A percentile compares a stretch with the other conserved stretches of the same genome.
Evolutionary conservation across 1,140 invertebrate species (phyloP).

Genomic region (Ephestia elutella): DNA sequence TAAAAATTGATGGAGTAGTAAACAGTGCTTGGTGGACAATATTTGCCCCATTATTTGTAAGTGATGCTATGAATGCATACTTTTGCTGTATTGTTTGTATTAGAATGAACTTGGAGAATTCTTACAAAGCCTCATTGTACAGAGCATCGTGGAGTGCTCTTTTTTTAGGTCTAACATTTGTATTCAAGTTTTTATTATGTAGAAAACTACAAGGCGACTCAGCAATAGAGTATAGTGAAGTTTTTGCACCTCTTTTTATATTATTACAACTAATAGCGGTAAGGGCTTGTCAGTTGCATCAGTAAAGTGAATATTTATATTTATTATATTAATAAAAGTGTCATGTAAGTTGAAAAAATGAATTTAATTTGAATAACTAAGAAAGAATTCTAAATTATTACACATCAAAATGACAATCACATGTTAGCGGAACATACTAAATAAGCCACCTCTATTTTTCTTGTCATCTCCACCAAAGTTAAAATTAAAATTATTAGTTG

Average conservation of each 20-base stretch:
- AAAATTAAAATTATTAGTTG: constrained; percentile 51
- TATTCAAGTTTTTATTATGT: constrained; percentile 94
- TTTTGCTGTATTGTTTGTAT: constrained; percentile 96
- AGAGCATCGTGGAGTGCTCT: constrained; percentile 90
- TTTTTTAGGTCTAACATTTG: constrained; percentile 88
- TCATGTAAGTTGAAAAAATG: not conserved
- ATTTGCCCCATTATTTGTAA: constrained; percentile 92
- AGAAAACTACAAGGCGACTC: constrained; percentile 88
- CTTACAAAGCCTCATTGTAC: constrained; percentile 85
- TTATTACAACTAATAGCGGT: constrained; percentile 92
- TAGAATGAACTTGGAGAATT: constrained; percentile 88
- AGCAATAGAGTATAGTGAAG: constrained; percentile 91
- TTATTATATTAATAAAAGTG: constrained; percentile 8
- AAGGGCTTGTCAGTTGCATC: constrained; percentile 90
- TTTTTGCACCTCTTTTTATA: constrained; percentile 93
- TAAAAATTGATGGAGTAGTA: constrained; percentile 81
- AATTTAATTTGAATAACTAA: not conserved
- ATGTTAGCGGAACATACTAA: constrained; percentile 55
- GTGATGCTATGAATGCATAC: constrained; percentile 93
- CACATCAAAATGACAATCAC: not conserved
- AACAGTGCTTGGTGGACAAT: constrained; percentile 87
- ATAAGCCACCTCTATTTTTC: constrained; percentile 51
- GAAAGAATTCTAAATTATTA: no score
- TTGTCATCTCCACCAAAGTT: constrained; percentile 50
- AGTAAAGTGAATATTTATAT: constrained; percentile 50